phyloP scores from a whole-genome alignment of 1,140 invertebrate genomes.

The Solenopsis invicta region DNA sequence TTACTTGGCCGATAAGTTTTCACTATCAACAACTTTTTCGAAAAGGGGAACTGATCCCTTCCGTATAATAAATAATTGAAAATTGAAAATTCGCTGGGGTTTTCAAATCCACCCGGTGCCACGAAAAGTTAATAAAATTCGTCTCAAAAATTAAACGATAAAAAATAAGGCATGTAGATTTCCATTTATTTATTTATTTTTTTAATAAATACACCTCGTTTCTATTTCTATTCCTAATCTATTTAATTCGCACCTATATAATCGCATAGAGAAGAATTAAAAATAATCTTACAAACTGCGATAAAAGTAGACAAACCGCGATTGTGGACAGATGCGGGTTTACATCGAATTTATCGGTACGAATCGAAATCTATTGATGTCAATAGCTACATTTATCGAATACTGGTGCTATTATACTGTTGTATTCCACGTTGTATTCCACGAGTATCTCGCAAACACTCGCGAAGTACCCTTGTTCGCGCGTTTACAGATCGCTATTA shows the following conservation, averaged over 20 bases:
- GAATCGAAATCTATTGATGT: neutral
- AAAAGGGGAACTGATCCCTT: no score
- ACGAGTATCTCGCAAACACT: neutral
- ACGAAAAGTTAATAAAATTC: neutral
- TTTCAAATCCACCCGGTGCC: no score
- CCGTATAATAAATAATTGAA: no score
- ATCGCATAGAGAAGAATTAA: neutral
- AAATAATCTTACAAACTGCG: neutral
- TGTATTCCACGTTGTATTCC: neutral
- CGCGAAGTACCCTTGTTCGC: neutral
- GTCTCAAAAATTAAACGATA: neutral
- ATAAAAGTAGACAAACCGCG: neutral
- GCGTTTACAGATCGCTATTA: neutral
- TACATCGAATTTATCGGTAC: conserved; percentile 7
- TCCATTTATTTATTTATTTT: no score
- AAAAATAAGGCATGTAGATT: neutral
- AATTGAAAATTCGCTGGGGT: no score
- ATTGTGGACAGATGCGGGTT: neutral
- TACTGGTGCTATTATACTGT: neutral
- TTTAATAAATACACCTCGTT: neutral
- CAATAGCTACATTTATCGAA: neutral
- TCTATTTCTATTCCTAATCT: neutral
- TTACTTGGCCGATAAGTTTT: no score
- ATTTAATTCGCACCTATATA: neutral
- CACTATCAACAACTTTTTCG: no score